Percentiles rank a stretch among this genome's conserved stretches.
Conservation (phyloP, 2,113 vertebrate species). For the Proterorhinus semilunaris region DNA sequence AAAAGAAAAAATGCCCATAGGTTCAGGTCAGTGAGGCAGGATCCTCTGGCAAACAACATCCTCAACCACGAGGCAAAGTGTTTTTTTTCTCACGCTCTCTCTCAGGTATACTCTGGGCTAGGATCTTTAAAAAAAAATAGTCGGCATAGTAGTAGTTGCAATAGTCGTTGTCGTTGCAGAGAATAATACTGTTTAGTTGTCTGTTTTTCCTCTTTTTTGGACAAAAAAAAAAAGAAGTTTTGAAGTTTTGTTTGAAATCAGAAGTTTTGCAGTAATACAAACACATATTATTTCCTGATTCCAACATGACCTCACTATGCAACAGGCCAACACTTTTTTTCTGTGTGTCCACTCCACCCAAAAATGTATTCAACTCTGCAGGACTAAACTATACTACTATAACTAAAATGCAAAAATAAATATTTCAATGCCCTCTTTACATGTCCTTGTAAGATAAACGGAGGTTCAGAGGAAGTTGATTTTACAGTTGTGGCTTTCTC, state of each 20-base stretch:
- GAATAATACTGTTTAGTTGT: too few species aligned
- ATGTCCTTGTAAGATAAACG: neutral
- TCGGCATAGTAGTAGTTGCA: too few species aligned
- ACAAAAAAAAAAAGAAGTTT: too few species aligned
- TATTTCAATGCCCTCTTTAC: neutral
- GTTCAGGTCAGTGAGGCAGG: too few species aligned
- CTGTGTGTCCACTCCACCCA: constrained; percentile 16
- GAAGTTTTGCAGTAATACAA: neutral
- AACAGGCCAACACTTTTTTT: constrained; percentile 32
- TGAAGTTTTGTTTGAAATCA: neutral
- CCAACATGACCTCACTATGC: constrained; percentile 30
- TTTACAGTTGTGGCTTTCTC: constrained; percentile 3
- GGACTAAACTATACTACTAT: neutral
- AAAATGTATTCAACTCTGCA: neutral
- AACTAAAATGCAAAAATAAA: neutral
- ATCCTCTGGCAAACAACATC: too few species aligned
- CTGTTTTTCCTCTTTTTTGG: neutral
- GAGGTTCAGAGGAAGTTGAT: neutral
- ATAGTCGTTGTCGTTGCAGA: too few species aligned
- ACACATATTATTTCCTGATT: constrained; percentile 28
- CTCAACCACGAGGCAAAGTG: too few species aligned
- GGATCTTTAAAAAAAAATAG: too few species aligned
- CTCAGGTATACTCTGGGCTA: too few species aligned
- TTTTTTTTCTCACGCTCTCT: too few species aligned
- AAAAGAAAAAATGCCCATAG: neutral